Evolutionary conservation across 64 coral and sea anemone species (phyloP), one percentile per base, ranked within the genome.

Genomic region (Montipora sp.): DNA sequence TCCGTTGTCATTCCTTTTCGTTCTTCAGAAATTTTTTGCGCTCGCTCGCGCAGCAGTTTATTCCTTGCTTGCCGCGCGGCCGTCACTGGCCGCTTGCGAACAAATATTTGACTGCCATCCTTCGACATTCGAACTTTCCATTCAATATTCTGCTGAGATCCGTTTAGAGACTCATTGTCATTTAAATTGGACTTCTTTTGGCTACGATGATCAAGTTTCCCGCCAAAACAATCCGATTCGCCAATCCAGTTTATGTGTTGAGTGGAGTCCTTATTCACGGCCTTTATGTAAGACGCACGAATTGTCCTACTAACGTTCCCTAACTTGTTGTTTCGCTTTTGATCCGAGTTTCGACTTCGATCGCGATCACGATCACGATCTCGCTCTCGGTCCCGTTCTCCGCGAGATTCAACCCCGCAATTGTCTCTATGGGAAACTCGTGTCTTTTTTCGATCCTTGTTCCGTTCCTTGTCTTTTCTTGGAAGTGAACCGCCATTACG

Each of bases 21-120:
- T 83, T 99, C 98, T 22, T 99, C 98, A 2, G 98, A 91, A 7
- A 99, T 78, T 87, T 99, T 95, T 43, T 99, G 98, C 66, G 98
- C 98, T 59, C 98, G 91, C 14, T 99, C 98, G 10, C 95, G 92
- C 23, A 98, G 89, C 19, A 98, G 80, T 67, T 98, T 98, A 63
- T 98, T 98, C 51, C 95, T 68, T 12, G 95, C 95, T 47, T 94
- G 88, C 47, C 89, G 82, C 50, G 93, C 92, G 5, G 93, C 65
- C 0, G 92, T 89, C 1, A 80, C 76, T 2, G 95, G 81, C 88
- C 91, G 83, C 75, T 94, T 98, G 1, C 92, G 89, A 61, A 98
- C 93, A 89, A 92, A 98, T 24, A 98, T 98, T 76, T 98, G 95
- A 73, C 89, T 94, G 18, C 95, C 89, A 59, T 98, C 92, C 55